These are phyloP conservation scores for Chrysogorgia sp. DNA, from an alignment of 92 coral and sea anemone species.

Conservation along the genomic window DNA sequence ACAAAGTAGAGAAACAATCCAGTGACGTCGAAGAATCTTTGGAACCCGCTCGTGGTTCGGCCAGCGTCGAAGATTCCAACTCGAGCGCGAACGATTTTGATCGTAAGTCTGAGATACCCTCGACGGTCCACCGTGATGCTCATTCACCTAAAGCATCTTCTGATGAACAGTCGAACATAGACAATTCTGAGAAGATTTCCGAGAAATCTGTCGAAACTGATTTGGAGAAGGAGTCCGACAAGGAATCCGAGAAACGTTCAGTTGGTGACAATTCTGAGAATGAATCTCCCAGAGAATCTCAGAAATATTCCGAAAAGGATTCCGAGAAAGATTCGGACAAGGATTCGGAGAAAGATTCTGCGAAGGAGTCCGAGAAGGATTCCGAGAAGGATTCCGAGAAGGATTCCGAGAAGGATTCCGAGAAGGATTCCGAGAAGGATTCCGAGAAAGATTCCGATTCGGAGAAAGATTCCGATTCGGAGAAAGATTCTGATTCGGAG, in stretches of 20 bases:
- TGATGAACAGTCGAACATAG: slow-evolving; percentile 7
- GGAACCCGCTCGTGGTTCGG: too few relatives aligned
- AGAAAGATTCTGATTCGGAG: slow-evolving; percentile 1
- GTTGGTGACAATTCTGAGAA: not conserved
- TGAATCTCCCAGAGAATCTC: slow-evolving; percentile 8
- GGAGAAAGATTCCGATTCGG: slow-evolving; percentile 12
- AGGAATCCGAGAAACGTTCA: slow-evolving; percentile 1
- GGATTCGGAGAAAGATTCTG: slow-evolving; percentile 8
- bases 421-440: slow-evolving; percentile 9
- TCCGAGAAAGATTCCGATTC: not conserved
- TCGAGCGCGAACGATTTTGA: not conserved
- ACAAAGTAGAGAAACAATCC: not conserved
- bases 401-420: not conserved
- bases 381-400: slow-evolving; percentile 15
- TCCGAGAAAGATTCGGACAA: not conserved
- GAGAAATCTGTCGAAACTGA: slow-evolving; percentile 4
- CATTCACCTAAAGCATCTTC: not conserved
- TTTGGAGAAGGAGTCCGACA: not conserved
- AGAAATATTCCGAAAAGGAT: slow-evolving; percentile 12
- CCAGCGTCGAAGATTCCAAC: not conserved
- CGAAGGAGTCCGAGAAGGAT: not conserved
- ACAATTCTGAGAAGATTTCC: slow-evolving; percentile 7
- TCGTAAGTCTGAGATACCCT: not conserved
- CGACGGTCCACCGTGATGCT: not conserved
- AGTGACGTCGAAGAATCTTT: not conserved